These are phyloP conservation scores for Sphenopsis melanotis DNA, from an alignment of 2,797 vertebrate species.

Conservation along the genomic window DNA sequence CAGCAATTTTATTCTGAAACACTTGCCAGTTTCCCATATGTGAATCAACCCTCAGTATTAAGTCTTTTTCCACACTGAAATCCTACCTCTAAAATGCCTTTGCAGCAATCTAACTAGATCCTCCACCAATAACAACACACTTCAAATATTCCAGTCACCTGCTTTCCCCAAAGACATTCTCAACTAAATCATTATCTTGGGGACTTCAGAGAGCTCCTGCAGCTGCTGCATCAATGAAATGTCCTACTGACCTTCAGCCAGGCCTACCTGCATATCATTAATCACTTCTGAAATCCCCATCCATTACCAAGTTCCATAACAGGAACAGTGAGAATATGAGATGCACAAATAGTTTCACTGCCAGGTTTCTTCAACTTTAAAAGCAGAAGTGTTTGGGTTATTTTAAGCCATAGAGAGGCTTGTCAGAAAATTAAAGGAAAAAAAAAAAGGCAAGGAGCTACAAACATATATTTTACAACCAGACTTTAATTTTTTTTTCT, in stretches of 20 bases:
- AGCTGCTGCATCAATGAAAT: neutral
- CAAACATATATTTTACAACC: neutral
- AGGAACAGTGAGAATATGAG: neutral
- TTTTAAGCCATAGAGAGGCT: neutral
- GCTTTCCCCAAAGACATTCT: neutral
- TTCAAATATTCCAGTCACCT: neutral
- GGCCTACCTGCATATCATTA: neutral
- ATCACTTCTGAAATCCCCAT: neutral
- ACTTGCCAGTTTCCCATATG: neutral
- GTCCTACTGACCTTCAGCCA: slow-evolving; percentile 20
- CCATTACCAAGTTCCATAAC: neutral
- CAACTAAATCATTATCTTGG: neutral
- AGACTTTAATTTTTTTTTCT: slow-evolving; percentile 19
- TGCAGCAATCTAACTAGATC: neutral
- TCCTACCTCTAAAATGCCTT: neutral
- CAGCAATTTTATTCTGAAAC: neutral
- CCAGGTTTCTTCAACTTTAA: neutral
- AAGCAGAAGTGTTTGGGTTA: neutral
- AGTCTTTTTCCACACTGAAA: neutral
- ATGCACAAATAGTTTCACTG: neutral
- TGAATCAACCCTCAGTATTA: neutral
- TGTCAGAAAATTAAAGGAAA: neutral
- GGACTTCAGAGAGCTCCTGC: neutral
- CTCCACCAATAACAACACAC: rapidly evolving
- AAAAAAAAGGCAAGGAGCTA: neutral